Evolutionary conservation across 2,113 vertebrate genomes (phyloP), one percentile per base, ranked within the genome.

Genomic region (Melanerpes aurifrons): DNA sequence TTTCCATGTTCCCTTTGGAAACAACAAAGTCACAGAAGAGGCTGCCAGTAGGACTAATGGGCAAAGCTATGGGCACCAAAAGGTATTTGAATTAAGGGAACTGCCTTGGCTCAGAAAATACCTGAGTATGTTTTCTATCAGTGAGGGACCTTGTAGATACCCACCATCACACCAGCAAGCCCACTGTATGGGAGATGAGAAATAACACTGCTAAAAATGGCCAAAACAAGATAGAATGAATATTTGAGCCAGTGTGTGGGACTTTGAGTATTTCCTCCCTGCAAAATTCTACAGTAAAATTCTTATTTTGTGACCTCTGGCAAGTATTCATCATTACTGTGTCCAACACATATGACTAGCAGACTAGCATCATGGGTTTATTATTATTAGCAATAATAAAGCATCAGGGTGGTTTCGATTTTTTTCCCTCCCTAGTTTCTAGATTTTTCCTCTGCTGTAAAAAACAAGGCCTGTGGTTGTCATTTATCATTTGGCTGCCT

Each of bases 401-500:
- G 26, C 47, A 32, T 45, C 20, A 32, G 40, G 32, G 22, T 59
- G 29, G 22, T 2, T 66, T 45, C 40, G 35, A 17, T 28, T 67
- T 43, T 10, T 37, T 26, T 6, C 1, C 19, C 22, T 24, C 70
- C 9, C 25, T 18, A 18, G 19, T 58, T 82, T 68, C 45, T 48
- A 66, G 20, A 68, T 68, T 66, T 89, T 43, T 7, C 43, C 43
- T 81, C 66, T 86, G 48, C 22, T 24, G 12, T 24, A 48, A 74
- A 82, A 57, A 31, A 7, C 22, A 56, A 85, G 16, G 43, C 25
- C 86, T 45, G 76, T 81, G 10, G 12, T 61, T 75, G 58, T 45
- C 17, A 83, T 81, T 77, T 91, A 91, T 68, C 40, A 37, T 68
- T 86, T 83, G 87, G 50, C 58, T 78, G 63, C 75, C 58, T 79